A percentile compares a stretch with the other conserved stretches of the same genome.
Conservation (phyloP, 1,140 invertebrate genomes). For the Tetraneura akinire region DNA sequence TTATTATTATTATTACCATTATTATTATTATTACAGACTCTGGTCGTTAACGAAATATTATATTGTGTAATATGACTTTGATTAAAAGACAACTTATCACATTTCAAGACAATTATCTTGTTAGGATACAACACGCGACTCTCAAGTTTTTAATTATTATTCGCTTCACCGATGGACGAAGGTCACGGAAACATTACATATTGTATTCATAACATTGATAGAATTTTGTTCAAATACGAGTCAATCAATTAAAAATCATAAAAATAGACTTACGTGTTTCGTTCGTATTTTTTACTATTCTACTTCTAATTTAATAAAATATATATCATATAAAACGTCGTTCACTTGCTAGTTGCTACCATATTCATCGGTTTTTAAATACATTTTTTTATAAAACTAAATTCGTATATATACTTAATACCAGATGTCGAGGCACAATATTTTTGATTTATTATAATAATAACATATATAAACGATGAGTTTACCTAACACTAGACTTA, state of each 20-base stretch:
- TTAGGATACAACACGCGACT: background rate
- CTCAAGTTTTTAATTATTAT: background rate
- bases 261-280: background rate
- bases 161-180: background rate
- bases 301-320: background rate
- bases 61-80: background rate
- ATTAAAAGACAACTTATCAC: background rate
- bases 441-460: no score
- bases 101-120: background rate
- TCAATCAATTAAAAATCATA: background rate
- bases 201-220: background rate
- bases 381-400: no score
- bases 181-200: conserved; percentile 17
- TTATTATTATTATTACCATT: background rate
- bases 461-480: no score
- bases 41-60: background rate
- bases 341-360: no score
- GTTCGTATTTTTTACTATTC: background rate
- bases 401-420: no score
- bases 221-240: background rate
- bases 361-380: no score
- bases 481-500: no score
- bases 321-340: no score
- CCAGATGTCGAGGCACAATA: no score
- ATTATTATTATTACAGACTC: background rate